Evolutionary conservation across 2,797 vertebrate genomes (phyloP).

Genomic region (Meda fulgida): DNA sequence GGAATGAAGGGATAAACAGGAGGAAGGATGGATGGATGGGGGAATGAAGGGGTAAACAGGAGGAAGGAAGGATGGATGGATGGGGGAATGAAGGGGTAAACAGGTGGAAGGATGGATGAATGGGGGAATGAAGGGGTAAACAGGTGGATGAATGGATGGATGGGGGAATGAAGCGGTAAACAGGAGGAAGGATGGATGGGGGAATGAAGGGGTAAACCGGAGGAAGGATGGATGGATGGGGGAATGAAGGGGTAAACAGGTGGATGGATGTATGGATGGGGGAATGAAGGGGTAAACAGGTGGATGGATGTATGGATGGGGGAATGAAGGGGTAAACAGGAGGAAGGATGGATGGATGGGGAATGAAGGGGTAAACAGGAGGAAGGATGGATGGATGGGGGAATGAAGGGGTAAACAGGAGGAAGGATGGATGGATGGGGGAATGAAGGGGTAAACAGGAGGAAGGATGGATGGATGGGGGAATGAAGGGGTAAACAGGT

Average conservation of each 20-base stretch:
- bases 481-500: background rate
- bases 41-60: background rate
- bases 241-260: background rate
- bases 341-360: background rate
- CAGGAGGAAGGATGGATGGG: too few relatives aligned
- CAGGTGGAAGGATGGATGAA: fast-evolving
- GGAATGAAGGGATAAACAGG: background rate
- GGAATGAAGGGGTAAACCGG: background rate
- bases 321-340: too few relatives aligned
- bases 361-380: background rate
- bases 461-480: background rate
- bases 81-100: background rate
- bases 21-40: background rate
- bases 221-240: background rate
- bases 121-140: too few relatives aligned
- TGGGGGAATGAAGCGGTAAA: background rate
- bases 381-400: background rate
- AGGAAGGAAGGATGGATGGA: background rate
- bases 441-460: background rate
- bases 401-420: background rate
- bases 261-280: background rate
- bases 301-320: too few relatives aligned
- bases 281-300: background rate
- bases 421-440: background rate
- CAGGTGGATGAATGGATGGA: background rate